phyloP scores from a whole-genome alignment of 2,797 vertebrate genomes.

The Pygocentrus nattereri region DNA sequence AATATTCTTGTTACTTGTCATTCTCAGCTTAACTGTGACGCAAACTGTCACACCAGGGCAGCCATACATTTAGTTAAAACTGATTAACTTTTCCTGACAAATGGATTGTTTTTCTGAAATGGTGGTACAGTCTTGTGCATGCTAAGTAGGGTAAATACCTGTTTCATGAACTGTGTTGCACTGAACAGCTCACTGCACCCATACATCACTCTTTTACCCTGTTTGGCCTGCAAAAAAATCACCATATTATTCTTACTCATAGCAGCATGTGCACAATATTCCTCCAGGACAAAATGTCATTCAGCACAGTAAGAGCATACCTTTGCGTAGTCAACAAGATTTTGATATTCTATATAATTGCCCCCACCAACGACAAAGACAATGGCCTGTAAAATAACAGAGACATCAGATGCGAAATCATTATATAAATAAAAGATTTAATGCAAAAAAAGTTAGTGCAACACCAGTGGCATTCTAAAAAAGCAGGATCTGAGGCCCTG shows the following conservation, averaged over 20 bases:
- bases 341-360: slow-evolving; percentile 99
- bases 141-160: slow-evolving; percentile 77
- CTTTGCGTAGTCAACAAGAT: slow-evolving; percentile 95
- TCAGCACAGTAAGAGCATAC: slow-evolving; percentile 69
- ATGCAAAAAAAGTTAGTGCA: neutral
- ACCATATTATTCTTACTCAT: neutral
- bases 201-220: slow-evolving; percentile 93
- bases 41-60: slow-evolving; percentile 6
- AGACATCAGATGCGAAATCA: neutral
- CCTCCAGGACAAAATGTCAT: neutral
- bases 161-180: slow-evolving; percentile 93
- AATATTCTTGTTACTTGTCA: slow-evolving; percentile 5
- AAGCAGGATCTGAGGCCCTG: no score
- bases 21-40: neutral
- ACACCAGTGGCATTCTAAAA: neutral
- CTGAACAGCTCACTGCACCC: slow-evolving; percentile 98
- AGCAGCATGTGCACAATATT: neutral
- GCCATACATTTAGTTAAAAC: neutral
- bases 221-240: slow-evolving; percentile 81
- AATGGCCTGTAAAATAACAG: slow-evolving; percentile 85
- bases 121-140: neutral
- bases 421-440: no score
- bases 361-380: slow-evolving; percentile 97
- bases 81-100: neutral
- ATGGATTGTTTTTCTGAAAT: neutral